Evolutionary conservation across 2,113 vertebrate genomes (phyloP).

Genomic region (Mustela lutreola): DNA sequence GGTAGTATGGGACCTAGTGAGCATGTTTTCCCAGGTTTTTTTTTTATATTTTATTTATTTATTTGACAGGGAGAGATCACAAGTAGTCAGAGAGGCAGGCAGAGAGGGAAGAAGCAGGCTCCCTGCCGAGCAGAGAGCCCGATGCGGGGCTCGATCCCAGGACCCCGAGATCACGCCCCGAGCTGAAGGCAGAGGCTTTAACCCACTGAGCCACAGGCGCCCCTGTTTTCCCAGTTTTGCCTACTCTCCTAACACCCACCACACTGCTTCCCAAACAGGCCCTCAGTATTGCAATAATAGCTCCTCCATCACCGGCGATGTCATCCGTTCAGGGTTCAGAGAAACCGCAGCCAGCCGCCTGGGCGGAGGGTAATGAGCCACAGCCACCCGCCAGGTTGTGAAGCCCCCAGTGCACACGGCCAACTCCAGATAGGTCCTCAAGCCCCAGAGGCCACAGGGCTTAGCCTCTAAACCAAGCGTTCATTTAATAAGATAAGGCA

Average conservation of each 20-base stretch:
- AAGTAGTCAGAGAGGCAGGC: too few relatives aligned
- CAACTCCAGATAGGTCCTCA: neutral
- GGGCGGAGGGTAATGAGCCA: neutral
- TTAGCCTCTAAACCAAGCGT: constrained; percentile 24
- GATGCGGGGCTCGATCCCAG: too few relatives aligned
- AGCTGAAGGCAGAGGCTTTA: too few relatives aligned
- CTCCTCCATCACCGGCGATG: neutral
- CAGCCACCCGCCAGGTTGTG: neutral
- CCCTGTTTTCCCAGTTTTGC: neutral
- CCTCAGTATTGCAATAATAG: neutral
- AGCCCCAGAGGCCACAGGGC: neutral
- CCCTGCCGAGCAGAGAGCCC: too few relatives aligned
- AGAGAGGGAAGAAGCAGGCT: too few relatives aligned
- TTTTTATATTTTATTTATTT: too few relatives aligned
- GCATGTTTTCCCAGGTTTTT: neutral
- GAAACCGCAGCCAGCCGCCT: neutral
- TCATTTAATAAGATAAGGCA: constrained; percentile 50
- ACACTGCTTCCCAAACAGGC: neutral
- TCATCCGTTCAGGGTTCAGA: neutral
- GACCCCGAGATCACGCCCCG: too few relatives aligned
- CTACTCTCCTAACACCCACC: neutral
- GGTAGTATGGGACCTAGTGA: neutral
- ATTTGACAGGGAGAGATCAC: too few relatives aligned
- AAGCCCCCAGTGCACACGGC: neutral
- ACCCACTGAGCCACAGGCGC: too few relatives aligned